Percentiles rank a stretch among this genome's conserved stretches.
These are phyloP conservation scores for Spea bombifrons DNA, from an alignment of 2,113 vertebrate species.

Conservation along the genomic window DNA sequence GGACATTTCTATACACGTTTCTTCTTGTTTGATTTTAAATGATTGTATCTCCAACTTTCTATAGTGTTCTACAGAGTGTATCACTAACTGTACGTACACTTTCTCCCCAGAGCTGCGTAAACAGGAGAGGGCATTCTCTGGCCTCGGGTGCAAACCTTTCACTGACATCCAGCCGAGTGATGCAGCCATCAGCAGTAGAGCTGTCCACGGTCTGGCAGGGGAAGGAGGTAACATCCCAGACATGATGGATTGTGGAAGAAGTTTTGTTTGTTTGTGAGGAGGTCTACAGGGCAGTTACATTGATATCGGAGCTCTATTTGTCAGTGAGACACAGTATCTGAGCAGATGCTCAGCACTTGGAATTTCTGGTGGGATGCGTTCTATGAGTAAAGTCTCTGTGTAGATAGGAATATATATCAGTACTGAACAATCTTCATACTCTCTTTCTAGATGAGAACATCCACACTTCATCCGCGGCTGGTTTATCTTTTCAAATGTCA, in stretches of 20 bases:
- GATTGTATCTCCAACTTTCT: too few species aligned
- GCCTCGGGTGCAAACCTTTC: conserved; percentile 74
- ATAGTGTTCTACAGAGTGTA: too few species aligned
- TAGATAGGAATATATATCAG: too few species aligned
- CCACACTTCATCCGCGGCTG: conserved; percentile 21
- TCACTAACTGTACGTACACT: background rate
- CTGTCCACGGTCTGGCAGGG: conserved; percentile 61
- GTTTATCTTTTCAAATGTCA: conserved; percentile 41
- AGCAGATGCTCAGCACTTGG: too few species aligned
- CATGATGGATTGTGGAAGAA: background rate
- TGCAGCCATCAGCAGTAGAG: conserved; percentile 69
- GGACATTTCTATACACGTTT: too few species aligned
- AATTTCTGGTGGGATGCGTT: too few species aligned
- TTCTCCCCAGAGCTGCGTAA: conserved; percentile 66
- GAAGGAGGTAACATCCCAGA: conserved; percentile 60
- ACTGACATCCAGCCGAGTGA: conserved; percentile 76
- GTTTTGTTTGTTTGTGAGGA: background rate
- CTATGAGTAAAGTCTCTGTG: too few species aligned
- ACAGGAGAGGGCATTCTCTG: conserved; percentile 75
- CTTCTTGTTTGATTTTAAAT: too few species aligned
- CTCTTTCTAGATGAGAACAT: conserved; percentile 58
- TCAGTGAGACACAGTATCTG: too few species aligned
- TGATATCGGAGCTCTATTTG: too few species aligned
- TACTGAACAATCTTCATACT: background rate
- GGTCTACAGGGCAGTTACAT: too few species aligned